A percentile compares a stretch with the other conserved stretches of the same genome.
phyloP scores from a whole-genome alignment of 2,797 vertebrate species.

The Helostoma temminkii region DNA sequence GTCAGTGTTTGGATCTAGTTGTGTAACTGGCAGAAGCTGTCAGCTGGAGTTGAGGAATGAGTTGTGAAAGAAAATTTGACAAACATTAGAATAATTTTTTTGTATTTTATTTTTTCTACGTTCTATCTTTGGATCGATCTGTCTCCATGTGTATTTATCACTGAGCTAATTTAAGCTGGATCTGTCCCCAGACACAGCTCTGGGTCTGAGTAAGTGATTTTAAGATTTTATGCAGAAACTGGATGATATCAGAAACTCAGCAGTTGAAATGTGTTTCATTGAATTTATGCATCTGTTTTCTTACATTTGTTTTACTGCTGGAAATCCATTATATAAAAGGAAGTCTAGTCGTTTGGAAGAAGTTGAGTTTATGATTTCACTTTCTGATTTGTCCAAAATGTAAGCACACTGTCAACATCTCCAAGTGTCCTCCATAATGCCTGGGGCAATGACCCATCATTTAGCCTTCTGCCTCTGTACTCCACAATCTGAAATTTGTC shows the following conservation, averaged over 20 bases:
- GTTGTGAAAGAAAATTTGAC: constrained; percentile 5
- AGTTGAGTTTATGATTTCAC: neutral
- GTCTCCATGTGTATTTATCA: constrained; percentile 4
- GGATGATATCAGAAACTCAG: neutral
- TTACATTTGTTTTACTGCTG: constrained; percentile 6
- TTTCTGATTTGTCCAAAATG: neutral
- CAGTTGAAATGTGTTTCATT: neutral
- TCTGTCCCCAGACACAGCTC: neutral
- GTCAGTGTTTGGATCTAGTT: neutral
- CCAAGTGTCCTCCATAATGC: neutral
- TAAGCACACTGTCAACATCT: constrained; percentile 4
- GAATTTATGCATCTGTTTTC: neutral
- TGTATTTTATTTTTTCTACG: too few relatives aligned
- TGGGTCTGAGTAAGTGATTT: neutral
- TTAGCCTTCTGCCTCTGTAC: neutral
- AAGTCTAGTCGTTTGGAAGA: constrained; percentile 4
- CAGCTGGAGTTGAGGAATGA: neutral
- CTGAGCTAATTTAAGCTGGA: neutral
- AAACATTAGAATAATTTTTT: neutral
- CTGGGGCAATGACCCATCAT: neutral
- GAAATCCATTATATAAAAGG: neutral
- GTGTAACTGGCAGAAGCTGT: neutral
- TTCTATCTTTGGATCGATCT: neutral
- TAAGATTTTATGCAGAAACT: constrained; percentile 8
- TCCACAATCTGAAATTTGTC: too few relatives aligned